A percentile compares a stretch with the other conserved stretches of the same genome.
phyloP scores from a whole-genome alignment of 2,113 vertebrate species.

The Megaceryle maxima region DNA sequence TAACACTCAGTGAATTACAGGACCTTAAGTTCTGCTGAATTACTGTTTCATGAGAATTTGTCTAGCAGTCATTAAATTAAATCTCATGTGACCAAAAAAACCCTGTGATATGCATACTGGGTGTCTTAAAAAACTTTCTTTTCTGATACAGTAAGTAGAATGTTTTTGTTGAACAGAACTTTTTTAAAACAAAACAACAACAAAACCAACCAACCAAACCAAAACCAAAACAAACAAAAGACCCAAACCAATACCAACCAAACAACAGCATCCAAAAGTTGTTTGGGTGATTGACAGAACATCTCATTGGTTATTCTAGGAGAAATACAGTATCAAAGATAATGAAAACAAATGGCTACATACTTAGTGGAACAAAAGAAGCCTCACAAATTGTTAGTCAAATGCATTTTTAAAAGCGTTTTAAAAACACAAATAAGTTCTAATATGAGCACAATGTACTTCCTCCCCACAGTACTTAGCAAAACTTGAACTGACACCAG shows the following conservation, averaged over 20 bases:
- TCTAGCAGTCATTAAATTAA: not conserved
- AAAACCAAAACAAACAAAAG: not conserved
- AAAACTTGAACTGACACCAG: not conserved
- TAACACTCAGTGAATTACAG: not conserved
- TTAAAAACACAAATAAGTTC: not conserved
- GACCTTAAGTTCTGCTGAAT: not conserved
- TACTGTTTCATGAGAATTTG: not conserved
- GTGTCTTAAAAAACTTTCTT: not conserved
- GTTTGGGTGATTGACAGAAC: not conserved
- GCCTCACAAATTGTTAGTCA: not conserved
- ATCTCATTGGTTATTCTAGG: not conserved
- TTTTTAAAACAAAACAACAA: not conserved
- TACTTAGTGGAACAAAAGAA: not conserved
- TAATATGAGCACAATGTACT: not conserved
- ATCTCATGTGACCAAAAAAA: not conserved
- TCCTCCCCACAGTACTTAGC: not conserved
- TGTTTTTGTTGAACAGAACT: not conserved
- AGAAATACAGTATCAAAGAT: not conserved
- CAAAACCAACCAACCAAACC: not conserved
- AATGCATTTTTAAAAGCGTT: not conserved
- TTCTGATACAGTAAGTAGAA: not conserved
- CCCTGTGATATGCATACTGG: not conserved
- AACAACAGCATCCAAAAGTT: not conserved
- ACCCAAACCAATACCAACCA: not conserved
- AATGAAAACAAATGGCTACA: not conserved